Percentiles rank a stretch among this genome's conserved stretches.
phyloP scores from a whole-genome alignment of 2,113 vertebrate genomes.

The Pangasianodon gigas region DNA sequence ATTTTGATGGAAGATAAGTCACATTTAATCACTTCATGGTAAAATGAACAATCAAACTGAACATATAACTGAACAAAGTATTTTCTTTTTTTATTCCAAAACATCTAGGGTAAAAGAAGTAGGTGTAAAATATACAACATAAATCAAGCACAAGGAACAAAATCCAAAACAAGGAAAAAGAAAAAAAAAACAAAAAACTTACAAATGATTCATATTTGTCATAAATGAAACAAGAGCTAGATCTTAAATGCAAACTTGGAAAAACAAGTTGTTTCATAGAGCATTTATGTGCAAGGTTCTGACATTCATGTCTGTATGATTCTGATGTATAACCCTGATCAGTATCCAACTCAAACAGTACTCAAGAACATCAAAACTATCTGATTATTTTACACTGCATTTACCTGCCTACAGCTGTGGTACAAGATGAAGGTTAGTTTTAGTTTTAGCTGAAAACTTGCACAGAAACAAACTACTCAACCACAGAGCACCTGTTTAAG shows the following conservation, averaged over 20 bases:
- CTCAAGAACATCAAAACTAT: slow-evolving; percentile 33
- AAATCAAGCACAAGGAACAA: slow-evolving; percentile 58
- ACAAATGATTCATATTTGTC: slow-evolving; percentile 45
- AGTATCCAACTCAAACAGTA: slow-evolving; percentile 49
- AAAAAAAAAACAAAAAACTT: not conserved
- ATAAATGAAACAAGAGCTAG: slow-evolving; percentile 50
- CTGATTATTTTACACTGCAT: slow-evolving; percentile 24
- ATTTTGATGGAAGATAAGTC: not conserved
- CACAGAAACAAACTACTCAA: slow-evolving; percentile 21
- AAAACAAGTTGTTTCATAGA: slow-evolving; percentile 42
- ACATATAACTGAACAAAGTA: slow-evolving; percentile 56
- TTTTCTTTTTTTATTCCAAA: slow-evolving; percentile 68
- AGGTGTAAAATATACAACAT: slow-evolving; percentile 72
- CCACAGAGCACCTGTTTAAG: slow-evolving; percentile 10
- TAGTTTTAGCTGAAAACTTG: not conserved
- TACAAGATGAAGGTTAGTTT: slow-evolving; percentile 11
- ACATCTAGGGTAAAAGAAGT: slow-evolving; percentile 71
- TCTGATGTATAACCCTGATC: slow-evolving; percentile 51
- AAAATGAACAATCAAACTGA: slow-evolving; percentile 15
- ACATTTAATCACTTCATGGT: not conserved
- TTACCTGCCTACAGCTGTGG: slow-evolving; percentile 38
- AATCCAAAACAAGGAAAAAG: slow-evolving; percentile 52
- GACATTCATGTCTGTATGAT: slow-evolving; percentile 50
- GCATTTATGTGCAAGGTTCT: slow-evolving; percentile 52
- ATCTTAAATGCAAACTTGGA: slow-evolving; percentile 47